These are phyloP conservation scores for Leucoma salicis DNA, from an alignment of 2,888 invertebrate genomes.

Conservation along the genomic window DNA sequence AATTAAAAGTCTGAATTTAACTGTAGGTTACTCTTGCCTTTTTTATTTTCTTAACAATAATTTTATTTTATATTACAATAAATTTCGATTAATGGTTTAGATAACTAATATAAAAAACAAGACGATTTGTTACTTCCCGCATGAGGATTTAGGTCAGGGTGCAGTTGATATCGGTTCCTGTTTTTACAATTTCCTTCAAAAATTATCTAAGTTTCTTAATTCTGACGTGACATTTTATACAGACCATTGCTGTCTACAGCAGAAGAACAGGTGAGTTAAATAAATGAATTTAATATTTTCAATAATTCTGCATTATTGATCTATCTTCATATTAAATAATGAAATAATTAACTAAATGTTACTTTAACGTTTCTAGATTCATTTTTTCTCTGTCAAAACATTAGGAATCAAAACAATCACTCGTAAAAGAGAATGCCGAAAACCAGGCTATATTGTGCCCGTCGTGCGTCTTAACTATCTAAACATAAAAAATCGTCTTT, in stretches of 20 bases:
- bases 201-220: conserved; percentile 12
- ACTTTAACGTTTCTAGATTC: background rate
- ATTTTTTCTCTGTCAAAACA: conserved; percentile 8
- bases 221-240: conserved; percentile 19
- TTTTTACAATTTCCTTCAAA: conserved; percentile 17
- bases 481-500: too few species aligned
- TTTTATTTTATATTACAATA: background rate
- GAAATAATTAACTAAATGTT: background rate
- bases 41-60: background rate
- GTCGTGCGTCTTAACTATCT: too few species aligned
- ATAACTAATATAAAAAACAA: conserved; percentile 10
- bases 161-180: conserved; percentile 24
- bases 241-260: conserved; percentile 24
- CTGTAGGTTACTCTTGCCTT: conserved; percentile 9
- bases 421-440: too few species aligned
- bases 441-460: too few species aligned
- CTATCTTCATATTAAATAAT: background rate
- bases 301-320: background rate
- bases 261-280: conserved; percentile 17
- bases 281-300: background rate
- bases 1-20: conserved; percentile 16
- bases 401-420: conserved; percentile 9
- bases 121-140: conserved; percentile 18
- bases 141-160: conserved; percentile 19
- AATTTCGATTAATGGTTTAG: conserved; percentile 6